Base-by-base conservation (phyloP, 2,888 invertebrate genomes). In the Drosophila kanekoi region DNA sequence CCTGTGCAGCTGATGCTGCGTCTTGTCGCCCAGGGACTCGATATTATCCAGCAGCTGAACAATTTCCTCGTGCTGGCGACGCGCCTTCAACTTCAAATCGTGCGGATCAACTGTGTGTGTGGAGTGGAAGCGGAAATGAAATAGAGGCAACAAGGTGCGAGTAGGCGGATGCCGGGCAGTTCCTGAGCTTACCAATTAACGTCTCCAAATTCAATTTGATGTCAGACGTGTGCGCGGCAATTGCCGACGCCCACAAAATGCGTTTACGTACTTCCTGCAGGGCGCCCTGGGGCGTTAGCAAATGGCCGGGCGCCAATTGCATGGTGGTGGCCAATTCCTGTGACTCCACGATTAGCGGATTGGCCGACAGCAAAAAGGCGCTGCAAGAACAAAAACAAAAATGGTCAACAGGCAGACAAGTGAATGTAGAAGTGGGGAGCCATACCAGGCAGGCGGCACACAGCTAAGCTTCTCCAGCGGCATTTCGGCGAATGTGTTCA, bases 181-280 rank as follows among this genome's bases (percentile, higher is more conserved):
- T 23, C 5, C 23, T 70, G 64, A 74, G 79, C 87, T 79, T 85
- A 92, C 92, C 90, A 72, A 87, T 86, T 83, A 90, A 81, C 49
- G 90, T 79, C 63, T 90, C 81, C 62, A 90, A 87, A 89, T 91
- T 85, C 72, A 89, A 89, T 89, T 91, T 90, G 69, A 91, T 78
- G 52, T 91, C 91, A 72, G 81, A 81, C 67, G 88, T 77, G 65
- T 89, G 79, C 67, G 86, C 82, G 66, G 83, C 89, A 79, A 92
- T 89, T 82, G 87, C 79, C 62, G 90, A 86, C 83, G 91, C 91
- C 91, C 91, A 92, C 76, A 89, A 85, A 80, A 91, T 88, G 62
- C 90, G 90, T 78, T 86, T 83, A 53, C 87, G 86, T 47, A 92
- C 91, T 90, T 92, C 91, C 87, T 91, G 87, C 70, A 91, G 67